phyloP scores from a whole-genome alignment of 1,140 invertebrate genomes.

The Drosophila setifemur region DNA sequence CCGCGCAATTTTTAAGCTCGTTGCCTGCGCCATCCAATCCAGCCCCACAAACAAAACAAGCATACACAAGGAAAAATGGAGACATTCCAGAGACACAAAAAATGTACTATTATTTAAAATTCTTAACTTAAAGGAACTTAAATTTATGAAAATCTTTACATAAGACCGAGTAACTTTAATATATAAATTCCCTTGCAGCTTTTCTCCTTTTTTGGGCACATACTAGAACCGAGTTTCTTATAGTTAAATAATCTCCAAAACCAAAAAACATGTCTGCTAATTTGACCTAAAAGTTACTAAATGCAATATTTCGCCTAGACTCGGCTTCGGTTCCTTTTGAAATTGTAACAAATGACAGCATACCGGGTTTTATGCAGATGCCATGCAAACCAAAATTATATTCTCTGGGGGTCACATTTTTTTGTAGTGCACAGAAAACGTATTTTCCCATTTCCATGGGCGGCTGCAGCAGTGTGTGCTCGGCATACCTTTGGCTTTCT shows the following conservation, averaged over 20 bases:
- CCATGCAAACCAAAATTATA: not conserved
- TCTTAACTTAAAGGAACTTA: too few relatives aligned
- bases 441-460: constrained; percentile 7
- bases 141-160: too few relatives aligned
- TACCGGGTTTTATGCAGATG: not conserved
- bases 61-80: constrained; percentile 1
- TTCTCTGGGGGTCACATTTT: not conserved
- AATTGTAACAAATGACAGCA: too few relatives aligned
- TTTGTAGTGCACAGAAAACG: not conserved
- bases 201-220: too few relatives aligned
- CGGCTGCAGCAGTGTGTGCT: constrained; percentile 20
- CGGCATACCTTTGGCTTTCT: constrained; percentile 54
- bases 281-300: too few relatives aligned
- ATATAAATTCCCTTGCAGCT: too few relatives aligned
- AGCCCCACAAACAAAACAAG: constrained; percentile 10
- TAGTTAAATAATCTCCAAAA: too few relatives aligned
- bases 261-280: too few relatives aligned
- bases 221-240: too few relatives aligned
- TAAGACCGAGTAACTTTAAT: too few relatives aligned
- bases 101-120: not conserved
- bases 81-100: not conserved
- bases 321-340: too few relatives aligned
- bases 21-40: constrained; percentile 32
- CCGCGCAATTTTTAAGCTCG: constrained; percentile 71
- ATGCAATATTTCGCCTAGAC: too few relatives aligned